Evolutionary conservation across 1,140 invertebrate species (phyloP).

Genomic region (Chymomyza costata): DNA sequence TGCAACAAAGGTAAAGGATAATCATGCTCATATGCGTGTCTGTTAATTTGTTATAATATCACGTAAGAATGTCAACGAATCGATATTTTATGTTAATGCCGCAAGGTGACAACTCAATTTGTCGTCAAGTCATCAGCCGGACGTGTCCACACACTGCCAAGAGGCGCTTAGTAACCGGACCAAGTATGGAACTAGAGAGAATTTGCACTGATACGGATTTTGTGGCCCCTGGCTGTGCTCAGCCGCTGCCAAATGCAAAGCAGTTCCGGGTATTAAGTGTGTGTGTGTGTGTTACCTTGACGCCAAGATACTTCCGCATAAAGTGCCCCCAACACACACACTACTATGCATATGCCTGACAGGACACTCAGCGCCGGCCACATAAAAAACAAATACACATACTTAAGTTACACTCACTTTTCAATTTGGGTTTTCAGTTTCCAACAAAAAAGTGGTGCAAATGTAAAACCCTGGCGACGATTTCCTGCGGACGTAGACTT

Average conservation of each 20-base stretch:
- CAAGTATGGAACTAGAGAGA: conserved; percentile 7
- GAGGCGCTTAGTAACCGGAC: conserved; percentile 34
- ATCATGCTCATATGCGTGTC: conserved; percentile 40
- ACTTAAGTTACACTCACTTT: conserved; percentile 17
- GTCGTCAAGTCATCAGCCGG: conserved; percentile 14
- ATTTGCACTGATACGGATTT: conserved; percentile 29
- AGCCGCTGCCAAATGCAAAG: too few species aligned
- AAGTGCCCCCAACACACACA: not conserved
- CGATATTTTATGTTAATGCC: conserved; percentile 55
- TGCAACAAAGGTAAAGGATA: conserved; percentile 31
- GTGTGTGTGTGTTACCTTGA: conserved; percentile 28
- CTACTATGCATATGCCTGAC: not conserved
- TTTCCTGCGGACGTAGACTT: conserved; percentile 17
- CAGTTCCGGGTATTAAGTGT: not conserved
- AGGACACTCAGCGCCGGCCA: conserved; percentile 4
- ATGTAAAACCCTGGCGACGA: conserved; percentile 12
- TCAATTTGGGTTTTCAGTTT: conserved; percentile 39
- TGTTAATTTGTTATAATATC: conserved; percentile 64
- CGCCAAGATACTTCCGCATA: conserved; percentile 32
- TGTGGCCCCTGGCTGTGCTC: conserved; percentile 19
- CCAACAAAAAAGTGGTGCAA: conserved; percentile 26
- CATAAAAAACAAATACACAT: conserved; percentile 9
- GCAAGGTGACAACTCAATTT: conserved; percentile 64
- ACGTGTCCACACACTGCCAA: conserved; percentile 40
- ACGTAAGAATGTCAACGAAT: conserved; percentile 55